These are phyloP conservation scores for Tinamus major DNA, from an alignment of 2,797 vertebrate species.

Conservation along the genomic window DNA sequence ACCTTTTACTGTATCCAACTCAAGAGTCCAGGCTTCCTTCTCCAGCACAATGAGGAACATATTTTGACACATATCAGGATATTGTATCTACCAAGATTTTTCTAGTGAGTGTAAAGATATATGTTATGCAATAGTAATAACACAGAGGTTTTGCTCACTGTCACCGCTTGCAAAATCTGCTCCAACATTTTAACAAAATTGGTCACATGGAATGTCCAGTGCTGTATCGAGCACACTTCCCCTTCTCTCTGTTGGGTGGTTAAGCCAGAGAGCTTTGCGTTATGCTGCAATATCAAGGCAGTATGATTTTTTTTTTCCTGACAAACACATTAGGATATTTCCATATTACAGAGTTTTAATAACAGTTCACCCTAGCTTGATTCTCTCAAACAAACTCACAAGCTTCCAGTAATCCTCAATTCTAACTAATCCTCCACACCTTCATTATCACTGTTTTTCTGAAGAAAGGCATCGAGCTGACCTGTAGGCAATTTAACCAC, in stretches of 20 bases:
- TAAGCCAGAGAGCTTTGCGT: background rate
- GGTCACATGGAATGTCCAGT: background rate
- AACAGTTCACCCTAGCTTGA: background rate
- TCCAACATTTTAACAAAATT: background rate
- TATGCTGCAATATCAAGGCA: background rate
- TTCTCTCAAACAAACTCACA: background rate
- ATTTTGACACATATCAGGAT: background rate
- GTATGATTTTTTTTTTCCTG: background rate
- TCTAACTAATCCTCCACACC: background rate
- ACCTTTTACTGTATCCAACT: background rate
- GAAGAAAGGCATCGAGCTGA: background rate
- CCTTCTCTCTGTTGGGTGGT: background rate
- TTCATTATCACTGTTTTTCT: accelerated
- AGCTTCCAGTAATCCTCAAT: background rate
- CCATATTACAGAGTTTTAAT: background rate
- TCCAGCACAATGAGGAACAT: background rate
- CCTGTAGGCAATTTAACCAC: accelerated
- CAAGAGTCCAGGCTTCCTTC: background rate
- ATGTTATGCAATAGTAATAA: background rate
- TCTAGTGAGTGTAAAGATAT: background rate
- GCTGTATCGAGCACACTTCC: background rate
- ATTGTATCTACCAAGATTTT: background rate
- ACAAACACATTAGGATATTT: background rate
- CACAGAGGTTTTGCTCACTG: background rate
- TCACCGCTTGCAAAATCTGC: background rate